Conservation (phyloP, 2,797 vertebrate species). For the Podarcis siculus region DNA sequence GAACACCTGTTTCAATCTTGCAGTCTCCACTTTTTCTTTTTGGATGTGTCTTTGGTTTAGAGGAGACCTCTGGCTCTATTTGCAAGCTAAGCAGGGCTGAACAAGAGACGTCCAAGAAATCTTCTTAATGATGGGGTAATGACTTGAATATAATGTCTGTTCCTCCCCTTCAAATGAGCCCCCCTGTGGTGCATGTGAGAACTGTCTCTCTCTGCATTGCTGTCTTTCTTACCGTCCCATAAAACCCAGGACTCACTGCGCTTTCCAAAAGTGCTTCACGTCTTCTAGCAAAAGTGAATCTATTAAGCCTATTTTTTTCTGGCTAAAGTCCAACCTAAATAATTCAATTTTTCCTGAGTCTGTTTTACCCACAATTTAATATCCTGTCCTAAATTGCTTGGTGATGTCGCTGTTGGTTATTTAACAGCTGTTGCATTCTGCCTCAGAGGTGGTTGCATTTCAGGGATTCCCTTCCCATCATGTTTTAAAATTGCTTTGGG, state of each 20-base stretch:
- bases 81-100: not conserved
- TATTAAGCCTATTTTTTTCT: conserved; percentile 2
- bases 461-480: not conserved
- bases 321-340: accelerated
- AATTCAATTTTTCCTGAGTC: accelerated
- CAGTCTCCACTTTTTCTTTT: not conserved
- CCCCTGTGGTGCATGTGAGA: not conserved
- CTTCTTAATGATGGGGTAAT: not conserved
- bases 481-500: not conserved
- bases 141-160: not conserved
- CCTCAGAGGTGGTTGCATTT: accelerated
- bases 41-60: not conserved
- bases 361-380: not conserved
- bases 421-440: not conserved
- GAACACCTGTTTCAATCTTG: not conserved
- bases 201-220: not conserved
- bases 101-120: not conserved
- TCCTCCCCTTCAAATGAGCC: not conserved
- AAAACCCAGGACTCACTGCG: not conserved
- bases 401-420: not conserved
- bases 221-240: not conserved
- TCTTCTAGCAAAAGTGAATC: not conserved
- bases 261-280: not conserved
- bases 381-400: not conserved
- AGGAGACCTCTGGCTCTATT: not conserved